Conservation (phyloP, 2,113 vertebrate genomes). For the Serilophus lunatus region DNA sequence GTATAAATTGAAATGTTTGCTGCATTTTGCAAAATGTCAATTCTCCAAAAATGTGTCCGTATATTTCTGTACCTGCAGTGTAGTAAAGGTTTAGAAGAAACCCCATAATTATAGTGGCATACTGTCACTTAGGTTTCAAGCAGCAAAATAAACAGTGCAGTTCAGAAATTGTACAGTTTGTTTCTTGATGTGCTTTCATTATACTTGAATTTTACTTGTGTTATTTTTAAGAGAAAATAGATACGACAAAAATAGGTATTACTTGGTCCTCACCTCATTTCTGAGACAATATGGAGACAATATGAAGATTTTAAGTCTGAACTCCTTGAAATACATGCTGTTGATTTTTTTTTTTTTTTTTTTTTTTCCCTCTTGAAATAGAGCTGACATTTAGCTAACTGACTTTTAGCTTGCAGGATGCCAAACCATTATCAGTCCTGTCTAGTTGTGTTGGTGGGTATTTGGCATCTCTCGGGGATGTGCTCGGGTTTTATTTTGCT, state of each 20-base stretch:
- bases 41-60: slow-evolving; percentile 80
- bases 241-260: background rate
- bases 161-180: slow-evolving; percentile 81
- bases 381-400: background rate
- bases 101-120: slow-evolving; percentile 77
- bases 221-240: slow-evolving; percentile 4
- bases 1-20: slow-evolving; percentile 84
- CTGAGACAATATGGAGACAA: background rate
- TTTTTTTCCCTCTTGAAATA: background rate
- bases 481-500: background rate
- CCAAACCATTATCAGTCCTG: background rate
- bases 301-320: background rate
- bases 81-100: slow-evolving; percentile 82
- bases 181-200: slow-evolving; percentile 75
- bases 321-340: background rate
- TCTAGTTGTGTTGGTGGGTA: background rate
- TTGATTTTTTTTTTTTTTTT: too few species aligned
- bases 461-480: background rate
- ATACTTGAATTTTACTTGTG: background rate
- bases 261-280: background rate
- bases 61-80: slow-evolving; percentile 84
- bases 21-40: slow-evolving; percentile 85
- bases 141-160: slow-evolving; percentile 87
- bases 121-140: slow-evolving; percentile 85
- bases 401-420: background rate